Percentiles rank a stretch among this genome's conserved stretches.
phyloP scores from a whole-genome alignment of 2,888 invertebrate genomes.

The Vannuccia rotundouncinata region DNA sequence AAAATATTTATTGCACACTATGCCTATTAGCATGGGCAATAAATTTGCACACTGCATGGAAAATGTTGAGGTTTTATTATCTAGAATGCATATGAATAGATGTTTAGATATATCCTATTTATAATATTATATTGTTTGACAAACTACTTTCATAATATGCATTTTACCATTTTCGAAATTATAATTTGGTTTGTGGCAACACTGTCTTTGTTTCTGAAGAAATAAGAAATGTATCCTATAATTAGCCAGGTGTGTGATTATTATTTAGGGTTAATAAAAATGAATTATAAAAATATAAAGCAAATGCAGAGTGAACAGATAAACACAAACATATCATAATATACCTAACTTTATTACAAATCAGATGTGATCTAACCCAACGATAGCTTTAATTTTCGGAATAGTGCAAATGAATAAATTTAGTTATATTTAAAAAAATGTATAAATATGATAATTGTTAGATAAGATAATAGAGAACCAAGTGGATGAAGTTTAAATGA shows the following conservation, averaged over 20 bases:
- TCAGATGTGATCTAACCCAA: neutral
- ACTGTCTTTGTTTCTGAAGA: too few species aligned
- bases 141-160: neutral
- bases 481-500: neutral
- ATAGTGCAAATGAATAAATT: constrained; percentile 14
- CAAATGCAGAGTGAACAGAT: constrained; percentile 13
- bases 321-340: neutral
- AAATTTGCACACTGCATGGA: too few species aligned
- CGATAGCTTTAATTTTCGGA: constrained; percentile 4
- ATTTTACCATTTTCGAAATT: constrained; percentile 19
- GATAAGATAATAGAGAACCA: constrained; percentile 10
- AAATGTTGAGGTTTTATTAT: neutral
- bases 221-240: too few species aligned
- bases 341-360: neutral
- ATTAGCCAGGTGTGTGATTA: too few species aligned
- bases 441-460: constrained; percentile 23
- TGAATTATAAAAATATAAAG: too few species aligned
- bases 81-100: neutral
- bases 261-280: too few species aligned
- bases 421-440: constrained; percentile 18
- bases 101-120: constrained; percentile 23
- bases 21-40: too few species aligned
- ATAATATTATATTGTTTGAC: constrained; percentile 15
- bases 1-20: too few species aligned
- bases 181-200: too few species aligned